Base-by-base conservation (phyloP, 2,113 vertebrate species). In the Gobiocypris rarus region DNA sequence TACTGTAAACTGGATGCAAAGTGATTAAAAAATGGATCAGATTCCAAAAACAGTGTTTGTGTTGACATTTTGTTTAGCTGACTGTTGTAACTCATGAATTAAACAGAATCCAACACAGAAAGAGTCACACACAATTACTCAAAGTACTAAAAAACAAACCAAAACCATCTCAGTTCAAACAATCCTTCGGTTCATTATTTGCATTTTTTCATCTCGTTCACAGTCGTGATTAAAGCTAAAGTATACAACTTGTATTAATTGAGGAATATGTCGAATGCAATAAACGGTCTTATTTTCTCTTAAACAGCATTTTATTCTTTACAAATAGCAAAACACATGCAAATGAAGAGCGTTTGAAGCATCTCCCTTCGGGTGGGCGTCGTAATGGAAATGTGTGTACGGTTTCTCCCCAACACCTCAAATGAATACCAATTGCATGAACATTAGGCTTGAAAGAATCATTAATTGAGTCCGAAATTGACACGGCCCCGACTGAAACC, bases 391-490 rank as follows among this genome's bases (percentile, higher is more conserved):
- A 90, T 93, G 93, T 93, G 88, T 92, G 93, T 93, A 91, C 86
- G 59, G 67, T 89, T 70, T 93, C 83, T 85, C 85, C 90, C 86
- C 85, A 88, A 87, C 76, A 90, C 83, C 92, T 75, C 89, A 86
- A 91, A 63, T 67, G 89, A 92, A 75, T 89, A 89, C 86, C 88
- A 87, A 89, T 87, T 24, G 83, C 48, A 52, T 79, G 78, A 91
- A 87, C 87, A 91, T 85, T 89, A 92, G 84, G 86, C 87, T 89
- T 58, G 89, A 86, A 89, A 87, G 89, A 95, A 92, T 93, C 91
- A 94, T 93, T 93, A 93, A 93, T 94, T 93, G 92, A 83, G 89
- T 92, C 74, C 89, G 91, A 93, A 86, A 87, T 87, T 91, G 87
- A 87, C 89, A 92, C 67, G 38, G 86, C 88, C 87, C 82, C 85